A percentile compares a stretch with the other conserved stretches of the same genome.
phyloP scores from a whole-genome alignment of 2,113 vertebrate genomes.

The Archocentrus centrarchus region DNA sequence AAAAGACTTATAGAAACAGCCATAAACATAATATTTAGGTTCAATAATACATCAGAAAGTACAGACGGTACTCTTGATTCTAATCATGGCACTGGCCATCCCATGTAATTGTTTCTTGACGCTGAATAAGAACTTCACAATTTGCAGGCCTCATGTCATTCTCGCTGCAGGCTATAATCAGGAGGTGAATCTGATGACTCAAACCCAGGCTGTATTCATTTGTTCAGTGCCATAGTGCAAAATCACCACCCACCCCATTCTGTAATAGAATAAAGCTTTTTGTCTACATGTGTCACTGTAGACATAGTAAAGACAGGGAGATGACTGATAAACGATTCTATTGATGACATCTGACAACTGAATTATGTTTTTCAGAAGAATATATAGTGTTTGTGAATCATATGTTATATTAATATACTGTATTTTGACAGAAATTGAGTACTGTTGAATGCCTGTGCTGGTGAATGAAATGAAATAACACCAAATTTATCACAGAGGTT shows the following conservation, averaged over 20 bases:
- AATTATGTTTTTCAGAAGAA: conserved; percentile 45
- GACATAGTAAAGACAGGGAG: conserved; percentile 62
- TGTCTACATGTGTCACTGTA: conserved; percentile 61
- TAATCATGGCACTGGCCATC: conserved; percentile 53
- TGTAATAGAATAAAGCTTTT: conserved; percentile 62
- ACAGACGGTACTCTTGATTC: conserved; percentile 21
- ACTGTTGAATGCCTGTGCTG: not conserved
- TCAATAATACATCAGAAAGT: conserved; percentile 17
- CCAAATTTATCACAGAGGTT: not conserved
- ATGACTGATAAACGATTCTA: conserved; percentile 44
- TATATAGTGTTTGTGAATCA: conserved; percentile 35
- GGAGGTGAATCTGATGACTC: conserved; percentile 72
- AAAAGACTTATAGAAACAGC: not conserved
- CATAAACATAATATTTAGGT: not conserved
- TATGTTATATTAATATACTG: conserved; percentile 33
- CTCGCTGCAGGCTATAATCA: conserved; percentile 68
- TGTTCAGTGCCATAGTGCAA: conserved; percentile 54
- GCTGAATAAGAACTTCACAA: conserved; percentile 65
- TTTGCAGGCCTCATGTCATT: conserved; percentile 68
- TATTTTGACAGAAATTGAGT: conserved; percentile 13
- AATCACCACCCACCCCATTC: conserved; percentile 64
- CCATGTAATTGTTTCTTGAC: conserved; percentile 64
- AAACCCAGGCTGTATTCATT: conserved; percentile 62
- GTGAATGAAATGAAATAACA: conserved; percentile 26
- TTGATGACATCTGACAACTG: conserved; percentile 55